Conservation (phyloP, 1,140 invertebrate genomes). For the Lysiphlebus fabarum region DNA sequence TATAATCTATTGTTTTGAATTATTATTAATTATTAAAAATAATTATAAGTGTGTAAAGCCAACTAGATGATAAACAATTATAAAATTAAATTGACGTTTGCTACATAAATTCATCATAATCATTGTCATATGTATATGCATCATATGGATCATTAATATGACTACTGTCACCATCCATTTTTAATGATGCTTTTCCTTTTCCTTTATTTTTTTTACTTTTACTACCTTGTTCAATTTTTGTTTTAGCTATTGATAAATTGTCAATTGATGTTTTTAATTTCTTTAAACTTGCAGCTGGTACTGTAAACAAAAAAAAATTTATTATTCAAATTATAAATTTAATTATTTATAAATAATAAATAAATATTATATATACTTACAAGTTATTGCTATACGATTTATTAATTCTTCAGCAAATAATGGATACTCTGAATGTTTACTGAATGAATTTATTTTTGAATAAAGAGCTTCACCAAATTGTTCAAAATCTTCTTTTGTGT, state of each 20-base stretch:
- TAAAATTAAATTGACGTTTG: slow-evolving; percentile 40
- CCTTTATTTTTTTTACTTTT: slow-evolving; percentile 69
- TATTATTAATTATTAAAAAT: too few relatives aligned
- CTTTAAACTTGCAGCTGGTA: slow-evolving; percentile 70
- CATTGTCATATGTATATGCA: slow-evolving; percentile 57
- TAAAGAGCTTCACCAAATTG: slow-evolving; percentile 71
- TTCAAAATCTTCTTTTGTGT: slow-evolving; percentile 77
- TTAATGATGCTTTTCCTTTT: slow-evolving; percentile 75
- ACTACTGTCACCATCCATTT: slow-evolving; percentile 70
- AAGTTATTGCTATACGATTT: slow-evolving; percentile 71
- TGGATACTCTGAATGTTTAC: slow-evolving; percentile 70
- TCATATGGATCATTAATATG: slow-evolving; percentile 56
- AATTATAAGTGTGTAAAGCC: slow-evolving; percentile 40
- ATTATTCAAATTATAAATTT: slow-evolving; percentile 21
- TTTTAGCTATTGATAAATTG: slow-evolving; percentile 76
- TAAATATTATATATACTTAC: slow-evolving; percentile 57
- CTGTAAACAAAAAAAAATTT: slow-evolving; percentile 47
- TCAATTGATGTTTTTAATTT: slow-evolving; percentile 78
- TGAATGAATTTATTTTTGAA: slow-evolving; percentile 68
- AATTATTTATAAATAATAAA: not conserved
- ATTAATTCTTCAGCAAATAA: slow-evolving; percentile 76
- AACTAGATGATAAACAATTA: slow-evolving; percentile 45
- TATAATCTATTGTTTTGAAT: too few relatives aligned
- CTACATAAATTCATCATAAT: slow-evolving; percentile 70
- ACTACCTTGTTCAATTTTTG: slow-evolving; percentile 73